Evolutionary conservation across 2,797 vertebrate genomes (phyloP), one percentile per base, ranked within the genome.

Genomic region (Lycodopsis pacificus): DNA sequence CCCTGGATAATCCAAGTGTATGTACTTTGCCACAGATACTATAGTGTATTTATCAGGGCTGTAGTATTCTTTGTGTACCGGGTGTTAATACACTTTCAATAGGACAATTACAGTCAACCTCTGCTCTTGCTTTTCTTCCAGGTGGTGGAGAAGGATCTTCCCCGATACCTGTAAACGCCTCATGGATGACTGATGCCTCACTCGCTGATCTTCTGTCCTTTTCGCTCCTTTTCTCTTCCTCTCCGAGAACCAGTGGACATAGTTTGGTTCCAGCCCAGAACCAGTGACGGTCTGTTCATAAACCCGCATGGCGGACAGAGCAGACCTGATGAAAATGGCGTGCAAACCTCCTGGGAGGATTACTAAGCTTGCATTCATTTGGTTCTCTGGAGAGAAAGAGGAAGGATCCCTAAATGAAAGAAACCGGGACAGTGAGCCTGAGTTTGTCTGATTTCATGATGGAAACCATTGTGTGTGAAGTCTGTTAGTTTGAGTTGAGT

Each of bases 71-170:
- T 32, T 30, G 27, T 30, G 27, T 30, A 30, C 56, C 25, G n/a
- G 5, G 3, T 75, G n/a, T n/a, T 53, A 19, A 57, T 34, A 15
- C 10, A 8, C 19, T 80, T 61, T 70, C 5, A 22, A 38, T 34
- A 44, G 10, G 8, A 65, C 15, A 53, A 7, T 25, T 48, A 36
- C 76, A 48, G 19, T 56, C 5, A 65, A 48, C 59, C 34, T 42
- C 6, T 67, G 3, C 73, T 76, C 57, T 19, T 79, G 0, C 65
- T 79, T 88, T 42, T 80, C 54, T 79, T 44, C 6, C 64, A 99
- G 97, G 95, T 95, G 73, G 95, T 99, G 2, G 98, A 99, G 91
- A 96, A 93, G 79, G 97, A 99, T 90, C 92, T 99, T 78, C 91
- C 94, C 3, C 71, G 8, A 27, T 97, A 96, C 88, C 86, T 99